A percentile compares a stretch with the other conserved stretches of the same genome.
Conservation (phyloP, 1,140 invertebrate genomes). For the Panagrolaimus sp. region DNA sequence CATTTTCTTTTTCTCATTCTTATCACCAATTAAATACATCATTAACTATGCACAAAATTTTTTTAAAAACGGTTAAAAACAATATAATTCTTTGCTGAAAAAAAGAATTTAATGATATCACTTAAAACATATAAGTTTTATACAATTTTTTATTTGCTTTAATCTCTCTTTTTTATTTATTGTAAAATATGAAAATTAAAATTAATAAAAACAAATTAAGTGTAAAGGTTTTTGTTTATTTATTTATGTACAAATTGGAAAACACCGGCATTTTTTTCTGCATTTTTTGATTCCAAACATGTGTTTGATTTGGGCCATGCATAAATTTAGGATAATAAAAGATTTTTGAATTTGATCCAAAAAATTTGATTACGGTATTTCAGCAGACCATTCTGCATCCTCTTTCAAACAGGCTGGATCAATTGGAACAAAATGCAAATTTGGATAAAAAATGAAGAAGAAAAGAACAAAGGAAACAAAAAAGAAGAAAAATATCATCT, state of each 20-base stretch:
- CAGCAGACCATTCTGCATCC: constrained; percentile 19
- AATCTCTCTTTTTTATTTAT: background rate
- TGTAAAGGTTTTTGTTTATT: background rate
- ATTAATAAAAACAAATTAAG: too few species aligned
- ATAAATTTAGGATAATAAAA: too few species aligned
- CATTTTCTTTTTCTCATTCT: too few species aligned
- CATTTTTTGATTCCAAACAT: background rate
- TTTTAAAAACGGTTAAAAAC: too few species aligned
- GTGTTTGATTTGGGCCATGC: too few species aligned
- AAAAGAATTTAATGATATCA: too few species aligned
- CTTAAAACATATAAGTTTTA: background rate
- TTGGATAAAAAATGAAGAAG: constrained; percentile 46
- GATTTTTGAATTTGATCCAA: too few species aligned
- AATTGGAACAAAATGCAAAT: constrained; percentile 33
- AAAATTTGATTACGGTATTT: constrained; percentile 10
- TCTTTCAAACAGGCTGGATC: constrained; percentile 16
- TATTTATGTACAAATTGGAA: too few species aligned
- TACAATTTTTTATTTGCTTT: constrained; percentile 13
- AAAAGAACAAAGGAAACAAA: constrained; percentile 46
- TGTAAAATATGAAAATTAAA: background rate
- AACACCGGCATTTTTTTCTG: background rate
- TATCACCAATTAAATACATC: too few species aligned
- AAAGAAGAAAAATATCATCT: constrained; percentile 45
- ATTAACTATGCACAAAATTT: too few species aligned
- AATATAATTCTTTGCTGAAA: too few species aligned